Percentiles rank a stretch among this genome's conserved stretches.
Evolutionary conservation across 2,113 vertebrate genomes (phyloP).

Genomic region (Canis aureus): DNA sequence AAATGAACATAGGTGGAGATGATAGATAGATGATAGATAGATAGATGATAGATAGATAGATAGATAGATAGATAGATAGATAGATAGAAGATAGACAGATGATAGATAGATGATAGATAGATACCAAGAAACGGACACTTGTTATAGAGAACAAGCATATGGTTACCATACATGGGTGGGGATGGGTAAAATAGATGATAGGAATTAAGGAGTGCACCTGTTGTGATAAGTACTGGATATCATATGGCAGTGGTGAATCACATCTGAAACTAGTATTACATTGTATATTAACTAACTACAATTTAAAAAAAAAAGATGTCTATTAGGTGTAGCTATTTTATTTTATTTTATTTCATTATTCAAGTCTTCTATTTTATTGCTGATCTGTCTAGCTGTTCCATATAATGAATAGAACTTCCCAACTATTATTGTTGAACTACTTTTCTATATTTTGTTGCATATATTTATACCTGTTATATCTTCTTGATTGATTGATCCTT

Average conservation of each 20-base stretch:
- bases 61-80: no score
- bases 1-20: background rate
- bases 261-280: background rate
- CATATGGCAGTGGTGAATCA: background rate
- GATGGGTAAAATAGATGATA: background rate
- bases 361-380: background rate
- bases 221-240: background rate
- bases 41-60: no score
- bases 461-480: background rate
- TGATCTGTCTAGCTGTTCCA: background rate
- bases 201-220: background rate
- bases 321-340: background rate
- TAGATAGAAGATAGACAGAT: background rate
- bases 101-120: background rate
- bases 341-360: background rate
- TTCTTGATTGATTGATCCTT: background rate
- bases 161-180: background rate
- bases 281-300: background rate
- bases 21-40: no score
- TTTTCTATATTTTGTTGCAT: background rate
- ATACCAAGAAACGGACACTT: background rate
- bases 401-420: background rate
- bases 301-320: background rate
- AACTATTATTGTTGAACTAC: background rate
- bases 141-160: background rate